Evolutionary conservation across 2,113 vertebrate species (phyloP).

Genomic region (Neomonachus schauinslandi): DNA sequence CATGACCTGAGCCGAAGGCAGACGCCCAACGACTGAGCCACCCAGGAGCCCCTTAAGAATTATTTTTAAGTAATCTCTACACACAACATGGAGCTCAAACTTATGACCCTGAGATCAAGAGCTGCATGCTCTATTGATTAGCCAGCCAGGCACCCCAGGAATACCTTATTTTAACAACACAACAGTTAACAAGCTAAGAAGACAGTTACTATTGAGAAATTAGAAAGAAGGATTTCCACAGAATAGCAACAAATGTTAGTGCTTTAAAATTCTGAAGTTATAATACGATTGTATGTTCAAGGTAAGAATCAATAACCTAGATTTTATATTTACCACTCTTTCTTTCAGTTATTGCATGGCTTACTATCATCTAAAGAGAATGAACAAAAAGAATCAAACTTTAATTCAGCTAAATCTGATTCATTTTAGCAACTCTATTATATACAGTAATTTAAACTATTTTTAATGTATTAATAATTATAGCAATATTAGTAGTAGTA

Average conservation of each 20-base stretch:
- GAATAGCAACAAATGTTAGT: neutral
- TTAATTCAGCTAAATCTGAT: neutral
- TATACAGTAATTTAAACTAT: neutral
- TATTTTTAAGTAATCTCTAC: neutral
- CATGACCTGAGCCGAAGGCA: no score
- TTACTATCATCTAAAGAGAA: neutral
- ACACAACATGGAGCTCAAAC: neutral
- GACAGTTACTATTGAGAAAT: neutral
- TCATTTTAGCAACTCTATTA: neutral
- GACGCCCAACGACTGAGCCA: no score
- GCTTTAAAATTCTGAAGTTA: slow-evolving; percentile 40
- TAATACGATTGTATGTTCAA: neutral
- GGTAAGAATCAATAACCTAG: neutral
- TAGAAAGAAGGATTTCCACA: neutral
- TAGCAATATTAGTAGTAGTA: neutral
- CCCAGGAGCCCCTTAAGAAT: neutral
- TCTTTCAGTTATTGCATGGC: neutral
- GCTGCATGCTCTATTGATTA: neutral
- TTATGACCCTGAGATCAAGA: neutral
- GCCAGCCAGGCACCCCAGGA: neutral
- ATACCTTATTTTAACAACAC: neutral
- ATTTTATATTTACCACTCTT: neutral
- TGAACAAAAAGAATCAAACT: neutral
- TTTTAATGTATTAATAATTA: neutral
- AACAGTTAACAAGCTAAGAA: neutral